Conservation (phyloP, 2,113 vertebrate species). For the Diphyllodes magnificus region DNA sequence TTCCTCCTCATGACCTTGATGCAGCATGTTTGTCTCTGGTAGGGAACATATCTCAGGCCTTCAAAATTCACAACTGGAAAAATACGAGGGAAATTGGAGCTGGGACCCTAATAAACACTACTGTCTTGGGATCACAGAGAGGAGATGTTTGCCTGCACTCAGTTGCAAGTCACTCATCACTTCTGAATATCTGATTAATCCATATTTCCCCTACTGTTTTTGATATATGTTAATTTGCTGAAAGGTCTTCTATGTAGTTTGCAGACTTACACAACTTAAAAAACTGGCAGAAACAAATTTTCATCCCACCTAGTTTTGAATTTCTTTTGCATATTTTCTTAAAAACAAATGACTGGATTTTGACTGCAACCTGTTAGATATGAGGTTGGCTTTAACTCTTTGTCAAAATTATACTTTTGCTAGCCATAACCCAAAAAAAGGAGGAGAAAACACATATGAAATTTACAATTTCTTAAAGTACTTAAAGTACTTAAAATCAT, state of each 20-base stretch:
- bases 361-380: background rate
- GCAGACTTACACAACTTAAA: background rate
- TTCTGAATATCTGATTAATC: background rate
- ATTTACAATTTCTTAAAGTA: constrained; percentile 53
- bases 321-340: background rate
- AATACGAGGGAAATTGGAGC: background rate
- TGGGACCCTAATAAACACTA: background rate
- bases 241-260: background rate
- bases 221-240: background rate
- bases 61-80: background rate
- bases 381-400: constrained; percentile 11
- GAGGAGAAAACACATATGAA: constrained; percentile 45
- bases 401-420: constrained; percentile 28
- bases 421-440: constrained; percentile 46
- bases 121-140: background rate
- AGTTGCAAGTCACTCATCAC: background rate
- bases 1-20: constrained; percentile 4
- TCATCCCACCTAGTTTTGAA: background rate
- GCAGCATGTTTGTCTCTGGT: background rate
- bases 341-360: background rate
- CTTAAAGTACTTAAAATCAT: constrained; percentile 56
- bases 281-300: background rate
- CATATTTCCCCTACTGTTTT: background rate
- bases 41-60: background rate
- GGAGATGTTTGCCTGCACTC: background rate